Evolutionary conservation across 1,140 invertebrate species (phyloP).

Genomic region (Trachymyrmex septentrionalis): DNA sequence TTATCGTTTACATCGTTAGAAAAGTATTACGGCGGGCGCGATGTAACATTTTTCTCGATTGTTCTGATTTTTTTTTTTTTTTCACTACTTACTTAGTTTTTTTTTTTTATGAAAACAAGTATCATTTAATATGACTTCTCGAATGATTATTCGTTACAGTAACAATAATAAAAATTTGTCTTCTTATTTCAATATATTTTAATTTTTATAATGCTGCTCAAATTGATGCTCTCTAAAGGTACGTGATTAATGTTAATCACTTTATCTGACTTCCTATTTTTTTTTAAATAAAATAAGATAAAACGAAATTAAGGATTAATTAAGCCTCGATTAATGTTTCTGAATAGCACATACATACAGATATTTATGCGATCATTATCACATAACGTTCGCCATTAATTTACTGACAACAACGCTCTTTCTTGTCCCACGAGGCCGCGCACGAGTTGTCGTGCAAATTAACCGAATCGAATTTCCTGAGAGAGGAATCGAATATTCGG

Average conservation of each 20-base stretch:
- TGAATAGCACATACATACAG: background rate
- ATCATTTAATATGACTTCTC: background rate
- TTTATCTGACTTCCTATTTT: background rate
- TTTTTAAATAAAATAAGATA: background rate
- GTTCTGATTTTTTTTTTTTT: background rate
- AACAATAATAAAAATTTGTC: background rate
- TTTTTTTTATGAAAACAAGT: background rate
- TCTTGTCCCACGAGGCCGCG: background rate
- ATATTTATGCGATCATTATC: slow-evolving; percentile 23
- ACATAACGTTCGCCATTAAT: slow-evolving; percentile 19
- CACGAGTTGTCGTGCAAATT: slow-evolving; percentile 41
- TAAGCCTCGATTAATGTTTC: slow-evolving; percentile 2
- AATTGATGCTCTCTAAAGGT: too few relatives aligned
- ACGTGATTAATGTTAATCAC: background rate
- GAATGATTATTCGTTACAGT: background rate
- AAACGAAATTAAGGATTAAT: background rate
- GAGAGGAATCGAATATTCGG: slow-evolving; percentile 13
- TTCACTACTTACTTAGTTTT: background rate
- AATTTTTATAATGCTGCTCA: background rate
- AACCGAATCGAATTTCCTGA: slow-evolving; percentile 42
- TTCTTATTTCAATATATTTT: slow-evolving; percentile 4
- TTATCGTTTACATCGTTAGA: slow-evolving; percentile 72
- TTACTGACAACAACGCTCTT: background rate
- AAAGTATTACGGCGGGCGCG: slow-evolving; percentile 65
- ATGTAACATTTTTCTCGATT: slow-evolving; percentile 22